A percentile compares a stretch with the other conserved stretches of the same genome.
phyloP scores from a whole-genome alignment of 1,140 invertebrate genomes.

The Drosophila busckii region DNA sequence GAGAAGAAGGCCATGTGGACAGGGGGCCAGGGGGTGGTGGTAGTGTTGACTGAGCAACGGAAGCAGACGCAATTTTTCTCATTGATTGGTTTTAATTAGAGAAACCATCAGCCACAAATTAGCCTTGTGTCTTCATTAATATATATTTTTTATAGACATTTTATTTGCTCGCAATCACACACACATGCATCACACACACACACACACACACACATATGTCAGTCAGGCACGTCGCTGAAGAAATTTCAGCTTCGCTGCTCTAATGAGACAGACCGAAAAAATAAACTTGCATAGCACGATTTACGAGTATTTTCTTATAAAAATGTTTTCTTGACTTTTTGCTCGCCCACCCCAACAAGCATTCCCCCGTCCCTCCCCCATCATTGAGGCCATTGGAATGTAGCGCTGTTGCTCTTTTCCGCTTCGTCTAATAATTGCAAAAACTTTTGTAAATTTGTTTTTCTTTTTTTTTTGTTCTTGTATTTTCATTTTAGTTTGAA shows the following conservation, averaged over 20 bases:
- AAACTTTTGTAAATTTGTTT: slow-evolving; percentile 24
- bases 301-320: slow-evolving; percentile 52
- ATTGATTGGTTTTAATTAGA: slow-evolving; percentile 75
- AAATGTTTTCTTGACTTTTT: slow-evolving; percentile 40
- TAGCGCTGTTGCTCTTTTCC: slow-evolving; percentile 50
- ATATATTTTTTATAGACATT: slow-evolving; percentile 54
- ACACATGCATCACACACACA: slow-evolving; percentile 8
- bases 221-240: not conserved
- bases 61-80: slow-evolving; percentile 64
- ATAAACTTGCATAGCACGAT: slow-evolving; percentile 40
- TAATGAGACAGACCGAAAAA: too few relatives aligned
- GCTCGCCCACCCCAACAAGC: slow-evolving; percentile 2
- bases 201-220: slow-evolving; percentile 2
- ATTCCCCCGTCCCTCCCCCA: too few relatives aligned
- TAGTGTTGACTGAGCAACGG: slow-evolving; percentile 11
- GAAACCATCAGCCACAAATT: slow-evolving; percentile 72
- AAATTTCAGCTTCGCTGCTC: not conserved
- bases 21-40: not conserved
- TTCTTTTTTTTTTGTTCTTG: not conserved
- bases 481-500: not conserved
- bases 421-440: slow-evolving; percentile 58
- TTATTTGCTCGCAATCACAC: slow-evolving; percentile 12
- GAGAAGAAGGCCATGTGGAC: too few relatives aligned
- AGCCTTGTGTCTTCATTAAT: slow-evolving; percentile 68
- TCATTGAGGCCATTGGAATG: slow-evolving; percentile 31